A percentile compares a stretch with the other conserved stretches of the same genome.
Evolutionary conservation across 2,797 vertebrate species (phyloP).

Genomic region (Phylloscopus collybita): DNA sequence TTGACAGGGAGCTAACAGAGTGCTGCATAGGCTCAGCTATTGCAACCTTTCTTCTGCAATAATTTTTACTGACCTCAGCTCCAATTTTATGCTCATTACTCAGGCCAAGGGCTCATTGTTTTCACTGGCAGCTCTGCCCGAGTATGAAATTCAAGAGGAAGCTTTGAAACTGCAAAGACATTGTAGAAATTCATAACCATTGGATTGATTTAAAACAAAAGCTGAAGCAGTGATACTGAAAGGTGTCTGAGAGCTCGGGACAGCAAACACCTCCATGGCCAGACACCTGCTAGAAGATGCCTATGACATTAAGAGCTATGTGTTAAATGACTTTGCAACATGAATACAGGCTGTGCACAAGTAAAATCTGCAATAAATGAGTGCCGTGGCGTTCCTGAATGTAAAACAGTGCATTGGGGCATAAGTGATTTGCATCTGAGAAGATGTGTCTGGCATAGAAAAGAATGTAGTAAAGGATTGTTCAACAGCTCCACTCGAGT

Average conservation of each 20-base stretch:
- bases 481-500: not conserved
- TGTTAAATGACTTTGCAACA: not conserved
- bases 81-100: conserved; percentile 54
- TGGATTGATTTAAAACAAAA: not conserved
- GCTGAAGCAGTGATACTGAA: not conserved
- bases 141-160: conserved; percentile 34
- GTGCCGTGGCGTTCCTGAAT: not conserved
- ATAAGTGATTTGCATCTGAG: conserved; percentile 28
- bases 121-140: not conserved
- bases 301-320: not conserved
- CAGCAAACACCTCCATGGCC: not conserved
- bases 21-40: not conserved
- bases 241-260: not conserved
- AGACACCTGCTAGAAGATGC: not conserved
- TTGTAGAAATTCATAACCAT: not conserved
- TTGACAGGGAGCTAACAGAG: not conserved
- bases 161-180: not conserved
- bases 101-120: conserved; percentile 30
- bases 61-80: conserved; percentile 42
- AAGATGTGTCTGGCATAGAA: conserved; percentile 20
- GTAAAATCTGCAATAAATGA: conserved; percentile 22
- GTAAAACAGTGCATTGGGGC: conserved; percentile 29
- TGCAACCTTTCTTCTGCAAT: not conserved
- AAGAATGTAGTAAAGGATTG: not conserved
- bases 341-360: not conserved